phyloP scores from a whole-genome alignment of 2,888 invertebrate species.

The Drosophila melanosoma region DNA sequence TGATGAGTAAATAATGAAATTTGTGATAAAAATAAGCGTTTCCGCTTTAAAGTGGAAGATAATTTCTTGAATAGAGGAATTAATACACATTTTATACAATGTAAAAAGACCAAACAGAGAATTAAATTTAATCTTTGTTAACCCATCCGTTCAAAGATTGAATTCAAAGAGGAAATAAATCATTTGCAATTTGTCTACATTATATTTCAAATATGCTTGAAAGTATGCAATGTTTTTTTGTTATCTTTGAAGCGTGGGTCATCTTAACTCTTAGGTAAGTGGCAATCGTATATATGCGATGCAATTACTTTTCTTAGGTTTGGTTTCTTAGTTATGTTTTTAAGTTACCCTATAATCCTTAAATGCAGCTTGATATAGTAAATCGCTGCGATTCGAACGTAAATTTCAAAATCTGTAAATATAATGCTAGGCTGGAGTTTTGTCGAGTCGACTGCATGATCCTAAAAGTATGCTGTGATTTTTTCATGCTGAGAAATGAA shows the following conservation, averaged over 20 bases:
- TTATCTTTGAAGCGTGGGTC: accelerated
- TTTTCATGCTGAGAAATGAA: not conserved
- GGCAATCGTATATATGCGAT: too few species aligned
- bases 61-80: too few species aligned
- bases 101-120: not conserved
- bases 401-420: not conserved
- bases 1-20: conserved; percentile 9
- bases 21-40: conserved; percentile 6
- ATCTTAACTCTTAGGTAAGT: conserved; percentile 16
- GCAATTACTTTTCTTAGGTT: not conserved
- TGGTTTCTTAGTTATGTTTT: not conserved
- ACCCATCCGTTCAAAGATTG: not conserved
- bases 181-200: not conserved
- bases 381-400: not conserved
- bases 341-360: not conserved
- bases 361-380: not conserved
- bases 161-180: not conserved
- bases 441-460: not conserved
- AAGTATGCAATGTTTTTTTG: conserved; percentile 31
- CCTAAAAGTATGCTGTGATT: not conserved
- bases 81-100: not conserved
- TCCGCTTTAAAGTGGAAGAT: conserved; percentile 7
- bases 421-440: not conserved
- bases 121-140: not conserved
- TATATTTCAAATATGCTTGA: conserved; percentile 4